These are phyloP conservation scores for Cyprinodon brontotheroides DNA, from an alignment of 2,113 vertebrate species.

Conservation along the genomic window DNA sequence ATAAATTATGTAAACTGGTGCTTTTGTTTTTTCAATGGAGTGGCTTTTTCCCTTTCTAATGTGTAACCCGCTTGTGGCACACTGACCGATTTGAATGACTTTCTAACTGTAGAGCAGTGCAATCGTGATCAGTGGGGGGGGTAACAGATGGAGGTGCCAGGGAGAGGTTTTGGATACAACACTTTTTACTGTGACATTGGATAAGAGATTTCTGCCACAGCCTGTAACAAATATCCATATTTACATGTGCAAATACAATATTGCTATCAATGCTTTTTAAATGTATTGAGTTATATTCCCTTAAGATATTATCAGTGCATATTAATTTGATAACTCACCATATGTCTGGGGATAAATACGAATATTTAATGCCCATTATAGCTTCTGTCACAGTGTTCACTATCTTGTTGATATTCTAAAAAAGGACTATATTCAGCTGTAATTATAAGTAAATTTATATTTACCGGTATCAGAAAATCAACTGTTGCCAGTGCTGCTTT, in stretches of 20 bases:
- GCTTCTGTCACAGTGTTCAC: too few relatives aligned
- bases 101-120: conserved; percentile 43
- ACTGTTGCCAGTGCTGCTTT: too few relatives aligned
- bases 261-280: neutral
- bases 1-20: neutral
- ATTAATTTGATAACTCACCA: neutral
- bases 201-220: conserved; percentile 17
- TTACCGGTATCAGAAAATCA: too few relatives aligned
- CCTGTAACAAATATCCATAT: neutral
- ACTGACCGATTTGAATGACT: conserved; percentile 23
- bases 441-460: too few relatives aligned
- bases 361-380: neutral
- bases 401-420: too few relatives aligned
- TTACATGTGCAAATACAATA: neutral
- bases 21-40: conserved; percentile 10
- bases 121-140: conserved; percentile 21
- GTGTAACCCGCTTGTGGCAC: conserved; percentile 12
- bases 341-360: neutral
- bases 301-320: neutral
- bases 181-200: conserved; percentile 20
- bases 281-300: neutral
- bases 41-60: neutral
- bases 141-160: conserved; percentile 56
- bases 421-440: too few relatives aligned
- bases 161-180: conserved; percentile 40